Evolutionary conservation across 2,113 vertebrate genomes (phyloP).

Genomic region (Oreochromis tanganicae): DNA sequence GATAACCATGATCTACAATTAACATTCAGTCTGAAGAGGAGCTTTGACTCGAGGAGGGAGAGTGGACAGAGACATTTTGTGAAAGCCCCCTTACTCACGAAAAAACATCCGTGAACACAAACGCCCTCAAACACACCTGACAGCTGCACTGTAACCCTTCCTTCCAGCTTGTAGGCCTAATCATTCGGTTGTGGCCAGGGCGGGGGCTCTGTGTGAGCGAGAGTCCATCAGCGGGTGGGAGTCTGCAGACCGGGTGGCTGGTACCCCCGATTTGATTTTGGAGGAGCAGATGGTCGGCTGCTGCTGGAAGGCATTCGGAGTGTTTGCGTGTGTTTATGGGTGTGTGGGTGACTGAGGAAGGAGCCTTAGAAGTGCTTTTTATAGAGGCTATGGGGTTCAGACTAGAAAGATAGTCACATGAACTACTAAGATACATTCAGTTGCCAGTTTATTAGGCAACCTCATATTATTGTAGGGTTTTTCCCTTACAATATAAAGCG

Average conservation of each 20-base stretch:
- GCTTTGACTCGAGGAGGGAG: constrained; percentile 26
- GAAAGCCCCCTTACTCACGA: neutral
- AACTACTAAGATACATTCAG: neutral
- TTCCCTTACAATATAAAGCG: neutral
- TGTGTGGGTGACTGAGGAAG: neutral
- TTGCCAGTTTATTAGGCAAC: neutral
- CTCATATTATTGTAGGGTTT: neutral
- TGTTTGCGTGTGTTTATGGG: neutral
- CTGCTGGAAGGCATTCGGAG: constrained; percentile 47
- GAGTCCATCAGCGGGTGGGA: neutral
- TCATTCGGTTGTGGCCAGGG: constrained; percentile 44
- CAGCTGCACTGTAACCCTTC: constrained; percentile 63
- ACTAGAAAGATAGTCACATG: neutral
- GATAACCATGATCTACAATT: constrained; percentile 44
- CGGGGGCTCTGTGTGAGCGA: neutral
- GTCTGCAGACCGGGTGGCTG: constrained; percentile 31
- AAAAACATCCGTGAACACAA: neutral
- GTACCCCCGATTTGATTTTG: constrained; percentile 61
- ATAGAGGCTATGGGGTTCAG: neutral
- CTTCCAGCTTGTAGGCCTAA: constrained; percentile 45
- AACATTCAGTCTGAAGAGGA: constrained; percentile 48
- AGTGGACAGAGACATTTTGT: constrained; percentile 55
- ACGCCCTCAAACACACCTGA: constrained; percentile 50
- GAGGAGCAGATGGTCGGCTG: constrained; percentile 66
- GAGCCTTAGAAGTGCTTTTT: neutral